phyloP scores from a whole-genome alignment of 1,140 invertebrate genomes.

The Andrena cerasifolii region DNA sequence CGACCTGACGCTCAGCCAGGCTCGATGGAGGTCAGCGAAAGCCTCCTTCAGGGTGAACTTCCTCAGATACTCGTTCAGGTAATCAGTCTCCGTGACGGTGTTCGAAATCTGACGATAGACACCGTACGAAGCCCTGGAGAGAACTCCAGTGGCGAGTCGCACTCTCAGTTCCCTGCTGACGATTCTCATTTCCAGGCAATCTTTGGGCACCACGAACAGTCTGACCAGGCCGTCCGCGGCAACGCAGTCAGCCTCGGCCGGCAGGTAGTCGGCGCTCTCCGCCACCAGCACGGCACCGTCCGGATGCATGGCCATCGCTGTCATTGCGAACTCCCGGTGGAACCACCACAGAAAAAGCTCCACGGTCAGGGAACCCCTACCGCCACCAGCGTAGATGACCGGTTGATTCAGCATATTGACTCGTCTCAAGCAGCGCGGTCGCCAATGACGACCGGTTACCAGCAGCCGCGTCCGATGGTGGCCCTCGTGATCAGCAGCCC shows the following conservation, averaged over 20 bases:
- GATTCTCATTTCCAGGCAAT: constrained; percentile 73
- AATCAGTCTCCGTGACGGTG: constrained; percentile 38
- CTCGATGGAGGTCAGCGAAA: constrained; percentile 81
- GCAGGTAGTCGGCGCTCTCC: constrained; percentile 78
- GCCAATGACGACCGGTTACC: constrained; percentile 81
- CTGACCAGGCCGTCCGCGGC: constrained; percentile 78
- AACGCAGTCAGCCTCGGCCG: constrained; percentile 75
- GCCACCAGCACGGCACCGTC: constrained; percentile 80
- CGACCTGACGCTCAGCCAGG: constrained; percentile 81
- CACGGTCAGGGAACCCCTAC: constrained; percentile 79
- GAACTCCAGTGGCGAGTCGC: constrained; percentile 75
- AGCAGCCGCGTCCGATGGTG: constrained; percentile 81
- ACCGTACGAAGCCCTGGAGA: constrained; percentile 70
- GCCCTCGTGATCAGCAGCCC: constrained; percentile 81
- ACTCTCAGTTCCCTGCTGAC: constrained; percentile 79
- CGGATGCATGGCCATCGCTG: constrained; percentile 81
- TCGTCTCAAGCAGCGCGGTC: constrained; percentile 79
- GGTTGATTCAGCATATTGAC: constrained; percentile 84
- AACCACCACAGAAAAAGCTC: constrained; percentile 84
- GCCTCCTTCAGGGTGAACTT: constrained; percentile 82
- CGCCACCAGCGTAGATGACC: constrained; percentile 83
- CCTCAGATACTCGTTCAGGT: constrained; percentile 71
- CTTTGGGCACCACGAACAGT: constrained; percentile 73
- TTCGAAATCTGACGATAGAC: constrained; percentile 6
- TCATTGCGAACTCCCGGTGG: constrained; percentile 81